Evolutionary conservation across 1,140 invertebrate species (phyloP).

Genomic region (Phocides pigmalion): DNA sequence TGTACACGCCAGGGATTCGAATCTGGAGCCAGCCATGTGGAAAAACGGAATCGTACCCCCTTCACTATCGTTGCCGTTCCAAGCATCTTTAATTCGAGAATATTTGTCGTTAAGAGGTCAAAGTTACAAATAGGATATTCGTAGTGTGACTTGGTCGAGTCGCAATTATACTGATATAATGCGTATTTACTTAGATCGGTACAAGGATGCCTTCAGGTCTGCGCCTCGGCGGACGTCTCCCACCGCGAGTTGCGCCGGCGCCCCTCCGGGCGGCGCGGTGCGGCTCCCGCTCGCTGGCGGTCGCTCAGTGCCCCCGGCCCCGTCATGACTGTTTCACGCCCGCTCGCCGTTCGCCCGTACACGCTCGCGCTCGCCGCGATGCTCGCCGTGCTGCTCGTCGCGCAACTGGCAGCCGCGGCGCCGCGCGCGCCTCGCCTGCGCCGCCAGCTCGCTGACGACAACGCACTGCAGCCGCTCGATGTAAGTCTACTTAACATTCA

Average conservation of each 20-base stretch:
- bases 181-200: neutral
- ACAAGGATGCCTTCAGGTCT: neutral
- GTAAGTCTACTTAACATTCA: conserved; percentile 39
- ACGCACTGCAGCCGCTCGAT: conserved; percentile 67
- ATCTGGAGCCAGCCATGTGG: no score
- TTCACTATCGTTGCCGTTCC: no score
- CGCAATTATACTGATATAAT: neutral
- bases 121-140: neutral
- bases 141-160: neutral
- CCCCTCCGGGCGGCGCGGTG: neutral
- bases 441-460: conserved; percentile 66
- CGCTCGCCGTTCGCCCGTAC: conserved; percentile 42
- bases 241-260: neutral
- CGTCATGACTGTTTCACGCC: conserved; percentile 49
- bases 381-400: conserved; percentile 43
- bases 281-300: conserved; percentile 32
- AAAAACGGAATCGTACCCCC: no score
- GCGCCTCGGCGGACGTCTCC: conserved; percentile 5
- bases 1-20: no score
- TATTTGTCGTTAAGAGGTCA: neutral
- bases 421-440: conserved; percentile 42
- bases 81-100: neutral
- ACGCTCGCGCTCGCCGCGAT: conserved; percentile 40
- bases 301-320: conserved; percentile 30
- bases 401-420: conserved; percentile 39